Evolutionary conservation across 2,888 invertebrate species (phyloP).

Genomic region (Romanomermis culicivorax): DNA sequence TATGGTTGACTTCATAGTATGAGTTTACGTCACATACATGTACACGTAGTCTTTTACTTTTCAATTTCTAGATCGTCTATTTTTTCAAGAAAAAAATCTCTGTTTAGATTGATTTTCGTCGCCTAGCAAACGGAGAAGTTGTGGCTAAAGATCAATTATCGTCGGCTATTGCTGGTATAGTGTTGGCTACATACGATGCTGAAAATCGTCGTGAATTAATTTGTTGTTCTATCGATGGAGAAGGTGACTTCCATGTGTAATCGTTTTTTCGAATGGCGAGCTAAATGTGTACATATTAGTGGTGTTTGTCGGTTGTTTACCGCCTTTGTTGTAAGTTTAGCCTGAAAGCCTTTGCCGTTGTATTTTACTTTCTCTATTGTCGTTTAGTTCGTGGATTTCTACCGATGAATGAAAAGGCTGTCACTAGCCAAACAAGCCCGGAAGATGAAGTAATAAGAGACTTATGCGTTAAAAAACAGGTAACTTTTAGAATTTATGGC

Average conservation of each 20-base stretch:
- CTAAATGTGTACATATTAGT: too few relatives aligned
- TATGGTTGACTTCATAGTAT: neutral
- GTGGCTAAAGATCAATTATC: slow-evolving; percentile 50
- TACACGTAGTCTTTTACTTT: slow-evolving; percentile 3
- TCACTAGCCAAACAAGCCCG: slow-evolving; percentile 34
- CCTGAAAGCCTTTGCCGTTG: too few relatives aligned
- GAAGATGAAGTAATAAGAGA: slow-evolving; percentile 56
- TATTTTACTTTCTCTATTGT: too few relatives aligned
- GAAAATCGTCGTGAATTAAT: slow-evolving; percentile 56
- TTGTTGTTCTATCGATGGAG: slow-evolving; percentile 57
- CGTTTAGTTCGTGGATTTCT: slow-evolving; percentile 33
- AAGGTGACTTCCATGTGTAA: slow-evolving; percentile 49
- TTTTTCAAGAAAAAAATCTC: too few relatives aligned
- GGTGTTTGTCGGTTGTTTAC: too few relatives aligned
- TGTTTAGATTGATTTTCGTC: slow-evolving; percentile 46
- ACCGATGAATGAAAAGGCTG: slow-evolving; percentile 30
- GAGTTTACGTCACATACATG: neutral
- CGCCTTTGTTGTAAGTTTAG: neutral
- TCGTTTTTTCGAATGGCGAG: neutral
- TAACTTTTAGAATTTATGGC: slow-evolving; percentile 11
- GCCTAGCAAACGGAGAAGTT: slow-evolving; percentile 51
- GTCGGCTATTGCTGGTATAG: slow-evolving; percentile 52
- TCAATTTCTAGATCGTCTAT: too few relatives aligned
- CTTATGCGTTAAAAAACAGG: slow-evolving; percentile 54
- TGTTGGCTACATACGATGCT: slow-evolving; percentile 58